phyloP scores from a whole-genome alignment of 1,140 invertebrate genomes.

The Hestina assimilis region DNA sequence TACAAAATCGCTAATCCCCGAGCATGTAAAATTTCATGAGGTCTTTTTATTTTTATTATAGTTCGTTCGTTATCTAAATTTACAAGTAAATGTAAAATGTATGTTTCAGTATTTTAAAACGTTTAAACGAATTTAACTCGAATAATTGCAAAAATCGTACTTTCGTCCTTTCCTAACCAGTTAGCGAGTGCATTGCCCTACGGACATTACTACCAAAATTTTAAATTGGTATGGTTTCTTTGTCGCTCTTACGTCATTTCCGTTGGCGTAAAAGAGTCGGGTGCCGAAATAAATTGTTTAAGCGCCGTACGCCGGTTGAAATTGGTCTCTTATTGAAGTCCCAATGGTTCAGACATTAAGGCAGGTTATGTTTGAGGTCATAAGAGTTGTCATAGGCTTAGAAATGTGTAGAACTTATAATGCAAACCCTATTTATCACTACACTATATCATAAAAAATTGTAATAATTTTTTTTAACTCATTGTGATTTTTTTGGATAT shows the following conservation, averaged over 20 bases:
- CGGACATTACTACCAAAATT: constrained; percentile 59
- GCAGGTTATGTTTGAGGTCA: constrained; percentile 70
- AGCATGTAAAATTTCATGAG: too few species aligned
- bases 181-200: constrained; percentile 66
- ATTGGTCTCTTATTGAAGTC: constrained; percentile 55
- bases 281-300: constrained; percentile 47
- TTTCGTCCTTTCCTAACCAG: constrained; percentile 72
- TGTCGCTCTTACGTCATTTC: constrained; percentile 35
- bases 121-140: constrained; percentile 37
- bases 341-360: constrained; percentile 65
- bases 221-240: constrained; percentile 60
- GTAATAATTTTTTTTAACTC: too few species aligned
- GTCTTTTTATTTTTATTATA: too few species aligned
- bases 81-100: neutral
- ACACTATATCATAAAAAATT: too few species aligned
- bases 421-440: too few species aligned
- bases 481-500: too few species aligned
- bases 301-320: constrained; percentile 44
- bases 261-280: constrained; percentile 34
- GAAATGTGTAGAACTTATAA: constrained; percentile 12
- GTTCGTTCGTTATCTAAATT: too few species aligned
- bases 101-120: constrained; percentile 1
- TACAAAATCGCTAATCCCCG: too few species aligned
- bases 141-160: constrained; percentile 70
- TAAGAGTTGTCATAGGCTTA: constrained; percentile 50